Evolutionary conservation across 2,888 invertebrate species (phyloP).

Genomic region (Drosophila ochracea): DNA sequence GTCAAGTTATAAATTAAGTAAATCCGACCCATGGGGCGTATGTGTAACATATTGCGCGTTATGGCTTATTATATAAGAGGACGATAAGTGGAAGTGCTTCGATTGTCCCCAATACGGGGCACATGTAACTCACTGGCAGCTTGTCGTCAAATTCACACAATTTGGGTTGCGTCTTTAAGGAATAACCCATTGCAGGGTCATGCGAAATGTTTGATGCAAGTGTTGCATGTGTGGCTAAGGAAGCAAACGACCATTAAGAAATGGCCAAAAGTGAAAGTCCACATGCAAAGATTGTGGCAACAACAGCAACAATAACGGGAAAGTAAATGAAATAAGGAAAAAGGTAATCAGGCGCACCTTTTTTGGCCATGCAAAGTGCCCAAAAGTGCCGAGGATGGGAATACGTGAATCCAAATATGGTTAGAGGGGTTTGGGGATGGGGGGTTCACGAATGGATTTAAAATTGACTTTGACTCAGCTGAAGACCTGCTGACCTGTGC

Average conservation of each 20-base stretch:
- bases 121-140: slow-evolving; percentile 40
- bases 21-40: slow-evolving; percentile 62
- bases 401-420: neutral
- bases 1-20: slow-evolving; percentile 73
- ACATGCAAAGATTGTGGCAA: slow-evolving; percentile 70
- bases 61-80: slow-evolving; percentile 71
- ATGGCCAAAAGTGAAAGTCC: slow-evolving; percentile 73
- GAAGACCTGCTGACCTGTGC: slow-evolving; percentile 49
- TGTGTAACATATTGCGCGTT: slow-evolving; percentile 77
- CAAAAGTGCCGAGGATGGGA: neutral
- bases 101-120: slow-evolving; percentile 12
- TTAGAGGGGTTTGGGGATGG: neutral
- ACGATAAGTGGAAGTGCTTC: slow-evolving; percentile 35
- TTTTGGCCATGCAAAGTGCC: slow-evolving; percentile 62
- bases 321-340: slow-evolving; percentile 1
- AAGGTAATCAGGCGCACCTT: slow-evolving; percentile 73
- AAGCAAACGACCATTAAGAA: slow-evolving; percentile 61
- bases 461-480: slow-evolving; percentile 77
- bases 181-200: slow-evolving; percentile 28
- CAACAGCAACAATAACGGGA: slow-evolving; percentile 1
- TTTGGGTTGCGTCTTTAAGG: slow-evolving; percentile 38
- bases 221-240: slow-evolving; percentile 68
- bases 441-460: neutral
- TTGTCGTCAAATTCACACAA: slow-evolving; percentile 46
- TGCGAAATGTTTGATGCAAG: slow-evolving; percentile 62